Evolutionary conservation across 2,888 invertebrate species (phyloP), one percentile per base, ranked within the genome.

Genomic region (Tillus elongatus): DNA sequence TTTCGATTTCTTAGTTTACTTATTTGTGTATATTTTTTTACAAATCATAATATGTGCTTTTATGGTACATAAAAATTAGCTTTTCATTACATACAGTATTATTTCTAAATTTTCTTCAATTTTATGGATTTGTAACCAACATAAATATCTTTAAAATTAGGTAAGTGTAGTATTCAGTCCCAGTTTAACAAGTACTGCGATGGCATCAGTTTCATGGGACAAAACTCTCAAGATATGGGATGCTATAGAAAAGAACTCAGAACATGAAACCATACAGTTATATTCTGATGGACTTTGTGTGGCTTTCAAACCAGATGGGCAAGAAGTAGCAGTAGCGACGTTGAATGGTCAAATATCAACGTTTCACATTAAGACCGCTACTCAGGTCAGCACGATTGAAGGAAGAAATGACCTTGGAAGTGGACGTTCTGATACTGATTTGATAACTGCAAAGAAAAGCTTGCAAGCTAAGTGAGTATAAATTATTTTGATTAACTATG

Each of bases 121-220:
- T n/a, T n/a, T n/a, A n/a, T n/a, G n/a, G n/a, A n/a, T n/a, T n/a
- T n/a, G n/a, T n/a, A n/a, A n/a, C n/a, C n/a, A n/a, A n/a, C n/a
- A n/a, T n/a, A n/a, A n/a, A n/a, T n/a, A n/a, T n/a, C n/a, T n/a
- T n/a, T n/a, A n/a, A n/a, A n/a, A n/a, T 41, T 36, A 65, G 64
- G 53, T 56, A 30, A 74, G 82, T 40, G 58, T 98, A 1, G 72
- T 79, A 1, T 96, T 98, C 66, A 82, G 77, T 42, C 87, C 90
- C 0, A 69, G 67, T 4, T 60, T 77, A 1, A 69, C 79, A 0
- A 86, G 85, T 45, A 79, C 85, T 0, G 73, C 79, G 1, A 66
- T 97, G 27, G 86, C 80, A 0, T 92, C 93, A 0, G 84, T 80
- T 2, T 92, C 93, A 13, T 97, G 97, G 96, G 98, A 99, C 67